Conservation (phyloP, 2,888 invertebrate species). For the Calliopum simillimum region DNA sequence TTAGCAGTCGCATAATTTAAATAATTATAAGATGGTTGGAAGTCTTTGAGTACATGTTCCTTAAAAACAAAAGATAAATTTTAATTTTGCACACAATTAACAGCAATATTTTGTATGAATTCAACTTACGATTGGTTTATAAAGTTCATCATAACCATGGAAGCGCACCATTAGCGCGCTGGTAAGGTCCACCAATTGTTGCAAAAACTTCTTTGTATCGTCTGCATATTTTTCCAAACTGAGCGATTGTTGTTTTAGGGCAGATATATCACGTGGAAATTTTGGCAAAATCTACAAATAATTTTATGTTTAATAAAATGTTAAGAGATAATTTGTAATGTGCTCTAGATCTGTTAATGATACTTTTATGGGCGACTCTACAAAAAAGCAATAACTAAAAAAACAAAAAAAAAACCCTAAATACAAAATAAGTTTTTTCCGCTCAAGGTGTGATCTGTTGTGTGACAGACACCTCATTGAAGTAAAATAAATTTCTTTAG, state of each 20-base stretch:
- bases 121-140: slow-evolving; percentile 69
- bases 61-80: slow-evolving; percentile 35
- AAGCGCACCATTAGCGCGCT: slow-evolving; percentile 70
- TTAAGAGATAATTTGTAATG: too few species aligned
- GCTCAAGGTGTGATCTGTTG: too few species aligned
- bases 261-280: slow-evolving; percentile 69
- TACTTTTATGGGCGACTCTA: too few species aligned
- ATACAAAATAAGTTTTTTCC: too few species aligned
- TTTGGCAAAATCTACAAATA: slow-evolving; percentile 67
- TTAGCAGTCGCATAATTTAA: slow-evolving; percentile 18
- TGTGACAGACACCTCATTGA: too few species aligned
- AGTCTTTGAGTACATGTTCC: slow-evolving; percentile 67
- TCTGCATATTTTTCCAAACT: slow-evolving; percentile 69
- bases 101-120: neutral
- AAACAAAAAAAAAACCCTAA: slow-evolving; percentile 10
- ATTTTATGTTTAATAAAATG: neutral
- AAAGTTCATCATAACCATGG: slow-evolving; percentile 68
- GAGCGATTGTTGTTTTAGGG: slow-evolving; percentile 71
- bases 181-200: slow-evolving; percentile 73
- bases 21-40: slow-evolving; percentile 50
- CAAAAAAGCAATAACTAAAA: neutral
- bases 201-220: slow-evolving; percentile 70
- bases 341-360: too few species aligned
- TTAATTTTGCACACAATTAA: neutral
- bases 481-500: too few species aligned